These are phyloP conservation scores for Calosoma granatense DNA, from an alignment of 1,140 invertebrate species.

Conservation along the genomic window DNA sequence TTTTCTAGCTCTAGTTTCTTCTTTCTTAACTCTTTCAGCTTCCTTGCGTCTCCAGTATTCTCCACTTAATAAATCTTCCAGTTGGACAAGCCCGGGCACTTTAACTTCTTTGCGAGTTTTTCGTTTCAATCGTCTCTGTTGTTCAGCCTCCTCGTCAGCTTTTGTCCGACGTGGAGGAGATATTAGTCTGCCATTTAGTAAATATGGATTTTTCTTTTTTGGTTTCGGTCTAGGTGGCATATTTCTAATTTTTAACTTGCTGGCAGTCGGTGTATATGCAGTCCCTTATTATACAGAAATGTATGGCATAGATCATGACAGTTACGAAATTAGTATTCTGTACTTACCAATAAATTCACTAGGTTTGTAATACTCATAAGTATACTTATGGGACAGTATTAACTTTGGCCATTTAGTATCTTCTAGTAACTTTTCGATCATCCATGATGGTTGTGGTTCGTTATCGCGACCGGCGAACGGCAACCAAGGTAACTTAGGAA, in stretches of 20 bases:
- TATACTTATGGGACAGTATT: constrained; percentile 45
- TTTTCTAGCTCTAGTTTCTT: constrained; percentile 31
- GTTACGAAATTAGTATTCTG: background rate
- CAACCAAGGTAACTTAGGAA: constrained; percentile 30
- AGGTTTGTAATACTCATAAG: constrained; percentile 45
- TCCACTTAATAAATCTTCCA: constrained; percentile 44
- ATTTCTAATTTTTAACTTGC: constrained; percentile 40
- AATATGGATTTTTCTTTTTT: constrained; percentile 20
- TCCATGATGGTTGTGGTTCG: constrained; percentile 25
- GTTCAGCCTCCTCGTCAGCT: constrained; percentile 23
- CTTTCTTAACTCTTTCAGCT: constrained; percentile 34
- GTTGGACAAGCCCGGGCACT: constrained; percentile 35
- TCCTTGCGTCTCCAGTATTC: constrained; percentile 39
- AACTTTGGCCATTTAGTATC: constrained; percentile 41
- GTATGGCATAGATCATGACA: constrained; percentile 7
- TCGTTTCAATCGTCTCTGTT: constrained; percentile 23
- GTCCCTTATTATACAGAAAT: constrained; percentile 22
- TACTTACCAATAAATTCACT: constrained; percentile 49
- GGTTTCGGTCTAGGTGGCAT: constrained; percentile 35
- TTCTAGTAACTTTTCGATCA: constrained; percentile 30
- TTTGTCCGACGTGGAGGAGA: constrained; percentile 34
- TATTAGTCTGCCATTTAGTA: constrained; percentile 31
- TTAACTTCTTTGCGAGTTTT: constrained; percentile 9
- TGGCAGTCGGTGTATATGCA: constrained; percentile 42
- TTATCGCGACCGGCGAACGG: constrained; percentile 33